These are phyloP conservation scores for Drosophila miranda DNA, from an alignment of 1,140 invertebrate genomes.

Conservation along the genomic window DNA sequence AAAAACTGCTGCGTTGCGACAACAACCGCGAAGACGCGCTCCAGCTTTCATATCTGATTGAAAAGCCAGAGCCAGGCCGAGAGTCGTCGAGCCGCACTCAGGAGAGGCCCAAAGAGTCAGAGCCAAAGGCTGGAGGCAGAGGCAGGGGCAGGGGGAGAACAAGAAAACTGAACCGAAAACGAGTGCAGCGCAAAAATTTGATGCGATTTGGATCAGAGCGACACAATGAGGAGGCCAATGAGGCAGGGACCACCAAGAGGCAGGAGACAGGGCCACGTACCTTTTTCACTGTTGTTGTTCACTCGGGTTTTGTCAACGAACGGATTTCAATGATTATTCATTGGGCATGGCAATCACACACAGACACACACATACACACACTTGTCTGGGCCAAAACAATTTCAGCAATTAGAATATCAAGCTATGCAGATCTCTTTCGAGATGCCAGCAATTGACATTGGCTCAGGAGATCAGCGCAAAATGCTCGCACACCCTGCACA, in stretches of 20 bases:
- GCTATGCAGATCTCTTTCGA: conserved; percentile 68
- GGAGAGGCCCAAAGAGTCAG: no score
- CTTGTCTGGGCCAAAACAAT: conserved; percentile 72
- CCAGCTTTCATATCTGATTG: conserved; percentile 79
- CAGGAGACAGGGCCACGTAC: conserved; percentile 39
- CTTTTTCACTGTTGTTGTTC: conserved; percentile 42
- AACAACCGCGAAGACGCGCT: conserved; percentile 73
- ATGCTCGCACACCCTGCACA: conserved; percentile 54
- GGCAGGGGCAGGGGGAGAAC: conserved; percentile 2
- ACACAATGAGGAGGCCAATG: conserved; percentile 70
- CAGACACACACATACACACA: conserved; percentile 36
- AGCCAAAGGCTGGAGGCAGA: no score
- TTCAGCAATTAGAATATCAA: conserved; percentile 81
- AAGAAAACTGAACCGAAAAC: conserved; percentile 59
- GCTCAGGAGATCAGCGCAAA: conserved; percentile 52
- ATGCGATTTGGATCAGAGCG: conserved; percentile 75
- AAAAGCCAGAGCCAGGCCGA: conserved; percentile 68
- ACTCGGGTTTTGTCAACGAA: conserved; percentile 52
- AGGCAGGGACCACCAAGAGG: conserved; percentile 70
- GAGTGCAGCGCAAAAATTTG: conserved; percentile 70
- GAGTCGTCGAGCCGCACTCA: not conserved
- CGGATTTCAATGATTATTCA: conserved; percentile 78
- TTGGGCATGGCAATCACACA: conserved; percentile 70
- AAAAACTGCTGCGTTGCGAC: conserved; percentile 52
- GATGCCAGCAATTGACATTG: conserved; percentile 74